Evolutionary conservation across 2,797 vertebrate species (phyloP).

Genomic region (Siniperca obscura): DNA sequence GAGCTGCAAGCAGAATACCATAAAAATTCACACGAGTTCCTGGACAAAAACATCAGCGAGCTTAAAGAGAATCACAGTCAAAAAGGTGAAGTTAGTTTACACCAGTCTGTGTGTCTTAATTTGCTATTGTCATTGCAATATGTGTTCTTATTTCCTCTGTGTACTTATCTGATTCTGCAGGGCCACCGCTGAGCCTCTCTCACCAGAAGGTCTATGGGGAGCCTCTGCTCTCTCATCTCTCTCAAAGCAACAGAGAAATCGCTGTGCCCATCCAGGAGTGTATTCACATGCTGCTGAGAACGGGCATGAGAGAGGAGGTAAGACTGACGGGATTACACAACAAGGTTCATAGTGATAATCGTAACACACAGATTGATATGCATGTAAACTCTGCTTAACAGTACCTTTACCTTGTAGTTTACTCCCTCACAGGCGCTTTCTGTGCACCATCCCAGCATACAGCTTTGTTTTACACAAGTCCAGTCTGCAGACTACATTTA

Average conservation of each 20-base stretch:
- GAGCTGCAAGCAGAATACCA: constrained; percentile 96
- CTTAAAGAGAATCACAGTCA: constrained; percentile 89
- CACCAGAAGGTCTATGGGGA: constrained; percentile 89
- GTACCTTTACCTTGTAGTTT: background rate
- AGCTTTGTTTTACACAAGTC: background rate
- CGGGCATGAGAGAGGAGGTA: constrained; percentile 95
- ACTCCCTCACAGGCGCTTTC: background rate
- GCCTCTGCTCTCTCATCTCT: constrained; percentile 88
- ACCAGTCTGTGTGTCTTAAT: background rate
- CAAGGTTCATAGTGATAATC: background rate
- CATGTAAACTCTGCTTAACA: background rate
- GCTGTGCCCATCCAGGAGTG: constrained; percentile 94
- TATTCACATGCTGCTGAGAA: constrained; percentile 91
- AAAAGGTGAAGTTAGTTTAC: constrained; percentile 80
- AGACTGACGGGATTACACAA: background rate
- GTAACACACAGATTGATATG: background rate
- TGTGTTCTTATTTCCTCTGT: constrained; percentile 8
- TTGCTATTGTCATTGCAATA: background rate
- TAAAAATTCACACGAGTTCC: constrained; percentile 87
- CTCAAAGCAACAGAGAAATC: constrained; percentile 85
- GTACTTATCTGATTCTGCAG: constrained; percentile 57
- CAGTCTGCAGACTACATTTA: background rate
- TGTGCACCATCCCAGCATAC: too few species aligned
- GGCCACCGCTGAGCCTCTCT: constrained; percentile 51
- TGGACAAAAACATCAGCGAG: constrained; percentile 89